Conservation (phyloP, 1,140 invertebrate species). For the Anastatus disparis region DNA sequence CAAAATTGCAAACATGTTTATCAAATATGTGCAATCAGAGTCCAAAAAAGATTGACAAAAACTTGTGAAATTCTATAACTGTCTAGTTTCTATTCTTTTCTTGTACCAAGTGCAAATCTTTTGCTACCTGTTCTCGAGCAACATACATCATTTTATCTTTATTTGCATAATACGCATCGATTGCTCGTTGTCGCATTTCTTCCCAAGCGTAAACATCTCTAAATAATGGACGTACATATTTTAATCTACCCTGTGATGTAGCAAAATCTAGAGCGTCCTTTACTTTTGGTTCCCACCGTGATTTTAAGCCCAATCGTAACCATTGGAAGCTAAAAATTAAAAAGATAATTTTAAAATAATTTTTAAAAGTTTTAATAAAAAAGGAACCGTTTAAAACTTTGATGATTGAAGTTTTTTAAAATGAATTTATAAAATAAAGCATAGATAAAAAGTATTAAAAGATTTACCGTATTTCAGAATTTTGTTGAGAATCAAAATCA, state of each 20-base stretch:
- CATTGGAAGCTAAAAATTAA: conserved; percentile 74
- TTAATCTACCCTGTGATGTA: conserved; percentile 88
- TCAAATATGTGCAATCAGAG: too few relatives aligned
- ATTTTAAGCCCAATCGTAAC: conserved; percentile 81
- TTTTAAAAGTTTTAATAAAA: too few relatives aligned
- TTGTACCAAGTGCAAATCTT: conserved; percentile 76
- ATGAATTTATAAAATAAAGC: too few relatives aligned
- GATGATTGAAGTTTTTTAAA: too few relatives aligned
- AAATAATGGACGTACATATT: conserved; percentile 88
- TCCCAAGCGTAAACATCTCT: conserved; percentile 87
- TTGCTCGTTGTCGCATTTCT: conserved; percentile 73
- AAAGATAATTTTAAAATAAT: conserved; percentile 5
- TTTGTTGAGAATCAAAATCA: conserved; percentile 73
- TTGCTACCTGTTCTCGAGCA: conserved; percentile 76
- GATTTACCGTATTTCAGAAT: conserved; percentile 80
- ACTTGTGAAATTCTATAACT: too few relatives aligned
- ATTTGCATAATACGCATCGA: conserved; percentile 79
- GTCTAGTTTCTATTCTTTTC: conserved; percentile 27
- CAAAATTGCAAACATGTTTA: too few relatives aligned
- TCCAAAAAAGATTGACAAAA: too few relatives aligned
- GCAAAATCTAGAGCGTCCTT: conserved; percentile 78
- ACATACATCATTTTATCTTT: conserved; percentile 86
- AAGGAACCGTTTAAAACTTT: too few relatives aligned
- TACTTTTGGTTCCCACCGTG: conserved; percentile 75
- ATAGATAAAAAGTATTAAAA: conserved; percentile 45